These are phyloP conservation scores for Capreolus pygargus DNA, from an alignment of 2,113 vertebrate genomes.

Conservation along the genomic window DNA sequence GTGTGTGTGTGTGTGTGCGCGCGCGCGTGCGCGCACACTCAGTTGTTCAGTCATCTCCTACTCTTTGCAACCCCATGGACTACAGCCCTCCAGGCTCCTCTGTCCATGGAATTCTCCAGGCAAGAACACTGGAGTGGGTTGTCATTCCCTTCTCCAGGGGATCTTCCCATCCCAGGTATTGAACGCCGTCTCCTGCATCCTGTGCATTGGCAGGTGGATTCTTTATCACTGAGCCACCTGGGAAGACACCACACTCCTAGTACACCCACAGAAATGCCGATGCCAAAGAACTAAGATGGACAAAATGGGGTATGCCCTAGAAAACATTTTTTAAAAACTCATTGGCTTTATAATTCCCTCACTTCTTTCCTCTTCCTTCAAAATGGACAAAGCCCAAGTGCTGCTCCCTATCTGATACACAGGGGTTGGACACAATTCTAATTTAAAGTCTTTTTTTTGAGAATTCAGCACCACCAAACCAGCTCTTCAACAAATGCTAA, in stretches of 20 bases:
- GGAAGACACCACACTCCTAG: not conserved
- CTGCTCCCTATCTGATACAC: not conserved
- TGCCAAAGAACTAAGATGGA: not conserved
- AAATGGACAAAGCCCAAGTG: not conserved
- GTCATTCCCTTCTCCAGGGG: not conserved
- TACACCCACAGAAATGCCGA: not conserved
- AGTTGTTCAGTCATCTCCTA: not conserved
- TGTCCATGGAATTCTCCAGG: not conserved
- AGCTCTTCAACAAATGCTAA: no score
- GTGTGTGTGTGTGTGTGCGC: no score
- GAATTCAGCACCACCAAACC: no score
- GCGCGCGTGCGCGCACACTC: accelerated
- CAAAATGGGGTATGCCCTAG: not conserved
- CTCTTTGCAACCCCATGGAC: not conserved
- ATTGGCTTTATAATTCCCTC: not conserved
- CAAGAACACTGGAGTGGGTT: not conserved
- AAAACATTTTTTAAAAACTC: not conserved
- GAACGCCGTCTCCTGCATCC: not conserved
- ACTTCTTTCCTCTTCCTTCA: not conserved
- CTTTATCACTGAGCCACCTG: not conserved
- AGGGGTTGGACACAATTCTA: no score
- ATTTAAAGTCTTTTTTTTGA: not conserved
- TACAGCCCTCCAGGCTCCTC: not conserved
- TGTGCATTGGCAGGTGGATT: not conserved
- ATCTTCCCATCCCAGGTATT: not conserved